Conservation (phyloP, 2,797 vertebrate genomes). For the Orientallactaga sibirica region DNA sequence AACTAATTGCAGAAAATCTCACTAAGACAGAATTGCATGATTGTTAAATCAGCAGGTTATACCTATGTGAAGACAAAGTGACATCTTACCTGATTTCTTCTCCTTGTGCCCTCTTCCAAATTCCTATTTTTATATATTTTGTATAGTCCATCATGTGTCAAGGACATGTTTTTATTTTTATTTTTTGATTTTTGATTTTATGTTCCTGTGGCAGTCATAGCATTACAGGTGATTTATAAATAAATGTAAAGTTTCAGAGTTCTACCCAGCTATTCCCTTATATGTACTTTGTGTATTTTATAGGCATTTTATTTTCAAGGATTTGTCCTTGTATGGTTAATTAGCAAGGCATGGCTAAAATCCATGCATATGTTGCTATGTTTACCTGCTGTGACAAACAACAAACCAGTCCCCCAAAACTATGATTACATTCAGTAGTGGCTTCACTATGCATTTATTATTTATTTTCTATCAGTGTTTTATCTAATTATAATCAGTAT, state of each 20-base stretch:
- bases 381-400: conserved; percentile 45
- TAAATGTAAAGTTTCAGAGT: not conserved
- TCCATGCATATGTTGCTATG: not conserved
- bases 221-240: not conserved
- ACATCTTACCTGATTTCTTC: not conserved
- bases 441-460: not conserved
- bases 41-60: not conserved
- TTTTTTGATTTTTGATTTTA: not conserved
- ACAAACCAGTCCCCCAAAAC: not conserved
- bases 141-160: not conserved
- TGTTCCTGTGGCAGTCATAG: not conserved
- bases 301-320: not conserved
- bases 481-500: conserved; percentile 21
- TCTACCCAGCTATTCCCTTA: not conserved
- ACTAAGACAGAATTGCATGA: not conserved
- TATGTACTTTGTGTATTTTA: not conserved
- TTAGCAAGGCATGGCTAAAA: not conserved
- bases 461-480: not conserved
- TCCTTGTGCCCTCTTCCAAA: not conserved
- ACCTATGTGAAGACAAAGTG: not conserved
- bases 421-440: not conserved
- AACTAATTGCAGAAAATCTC: not conserved
- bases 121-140: not conserved
- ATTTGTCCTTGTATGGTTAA: conserved; percentile 38
- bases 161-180: not conserved